Evolutionary conservation across 2,797 vertebrate genomes (phyloP).

Genomic region (Vireo griseus): DNA sequence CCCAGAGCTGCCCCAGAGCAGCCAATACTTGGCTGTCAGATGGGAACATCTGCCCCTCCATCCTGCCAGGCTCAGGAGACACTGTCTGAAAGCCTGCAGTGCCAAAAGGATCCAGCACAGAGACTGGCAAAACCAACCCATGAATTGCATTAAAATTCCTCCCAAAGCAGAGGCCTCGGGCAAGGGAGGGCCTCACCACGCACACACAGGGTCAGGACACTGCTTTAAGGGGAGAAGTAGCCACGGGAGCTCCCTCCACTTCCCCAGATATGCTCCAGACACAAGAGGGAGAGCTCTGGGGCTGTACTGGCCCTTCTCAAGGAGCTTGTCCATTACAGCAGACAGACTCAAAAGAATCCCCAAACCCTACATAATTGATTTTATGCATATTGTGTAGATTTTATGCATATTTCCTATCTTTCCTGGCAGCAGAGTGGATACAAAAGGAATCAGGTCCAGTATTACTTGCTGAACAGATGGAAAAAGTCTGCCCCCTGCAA

Average conservation of each 20-base stretch:
- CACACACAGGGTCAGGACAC: background rate
- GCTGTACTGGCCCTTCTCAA: background rate
- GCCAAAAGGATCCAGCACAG: background rate
- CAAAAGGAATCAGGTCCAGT: background rate
- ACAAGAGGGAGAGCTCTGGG: background rate
- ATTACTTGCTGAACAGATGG: background rate
- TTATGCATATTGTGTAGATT: slow-evolving; percentile 1
- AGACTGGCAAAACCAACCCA: background rate
- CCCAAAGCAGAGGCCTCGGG: background rate
- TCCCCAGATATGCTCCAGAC: background rate
- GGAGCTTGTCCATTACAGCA: background rate
- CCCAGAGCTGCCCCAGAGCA: background rate
- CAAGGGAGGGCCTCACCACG: rapidly evolving
- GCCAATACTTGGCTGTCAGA: rapidly evolving
- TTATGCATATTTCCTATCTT: background rate
- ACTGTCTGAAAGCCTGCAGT: background rate
- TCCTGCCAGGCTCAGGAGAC: background rate
- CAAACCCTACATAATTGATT: background rate
- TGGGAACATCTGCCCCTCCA: background rate
- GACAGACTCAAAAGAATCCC: background rate
- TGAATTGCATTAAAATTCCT: background rate
- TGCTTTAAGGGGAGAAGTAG: background rate
- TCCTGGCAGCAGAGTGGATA: background rate
- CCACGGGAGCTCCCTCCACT: background rate
- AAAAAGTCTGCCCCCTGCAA: background rate